Evolutionary conservation across 2,888 invertebrate genomes (phyloP).

Genomic region (Pollenia amentaria): DNA sequence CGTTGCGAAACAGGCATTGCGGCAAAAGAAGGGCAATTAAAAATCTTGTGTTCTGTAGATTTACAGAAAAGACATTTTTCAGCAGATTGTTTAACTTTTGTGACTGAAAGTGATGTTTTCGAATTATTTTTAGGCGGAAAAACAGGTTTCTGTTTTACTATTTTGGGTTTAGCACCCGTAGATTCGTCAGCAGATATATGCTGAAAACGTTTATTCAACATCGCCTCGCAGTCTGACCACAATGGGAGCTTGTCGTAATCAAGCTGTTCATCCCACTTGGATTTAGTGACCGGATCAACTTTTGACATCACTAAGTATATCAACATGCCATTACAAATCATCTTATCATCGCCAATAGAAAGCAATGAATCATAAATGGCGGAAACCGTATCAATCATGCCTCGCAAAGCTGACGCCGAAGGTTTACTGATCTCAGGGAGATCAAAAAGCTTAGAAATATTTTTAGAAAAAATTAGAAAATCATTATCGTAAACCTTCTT

Average conservation of each 20-base stretch:
- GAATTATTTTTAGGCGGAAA: constrained; percentile 61
- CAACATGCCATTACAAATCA: constrained; percentile 7
- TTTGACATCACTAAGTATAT: too few relatives aligned
- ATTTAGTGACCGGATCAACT: too few relatives aligned
- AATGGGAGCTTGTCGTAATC: too few relatives aligned
- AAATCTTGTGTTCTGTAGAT: background rate
- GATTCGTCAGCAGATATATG: too few relatives aligned
- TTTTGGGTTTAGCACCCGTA: too few relatives aligned
- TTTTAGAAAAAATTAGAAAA: constrained; percentile 39
- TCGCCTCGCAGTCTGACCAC: too few relatives aligned
- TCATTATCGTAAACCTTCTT: background rate
- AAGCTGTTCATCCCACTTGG: too few relatives aligned
- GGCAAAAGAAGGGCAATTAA: constrained; percentile 6
- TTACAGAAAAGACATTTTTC: constrained; percentile 14
- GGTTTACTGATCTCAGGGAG: constrained; percentile 67
- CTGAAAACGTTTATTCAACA: too few relatives aligned
- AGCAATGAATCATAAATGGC: constrained; percentile 41
- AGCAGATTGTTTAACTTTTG: constrained; percentile 7
- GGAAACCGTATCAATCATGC: constrained; percentile 25
- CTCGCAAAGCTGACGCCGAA: constrained; percentile 67
- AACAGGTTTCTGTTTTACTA: too few relatives aligned
- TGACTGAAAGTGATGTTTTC: constrained; percentile 48
- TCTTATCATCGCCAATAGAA: constrained; percentile 47
- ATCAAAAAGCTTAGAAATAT: constrained; percentile 67
- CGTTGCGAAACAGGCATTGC: background rate